Evolutionary conservation across 2,888 invertebrate genomes (phyloP).

Genomic region (Cantharis lateralis): DNA sequence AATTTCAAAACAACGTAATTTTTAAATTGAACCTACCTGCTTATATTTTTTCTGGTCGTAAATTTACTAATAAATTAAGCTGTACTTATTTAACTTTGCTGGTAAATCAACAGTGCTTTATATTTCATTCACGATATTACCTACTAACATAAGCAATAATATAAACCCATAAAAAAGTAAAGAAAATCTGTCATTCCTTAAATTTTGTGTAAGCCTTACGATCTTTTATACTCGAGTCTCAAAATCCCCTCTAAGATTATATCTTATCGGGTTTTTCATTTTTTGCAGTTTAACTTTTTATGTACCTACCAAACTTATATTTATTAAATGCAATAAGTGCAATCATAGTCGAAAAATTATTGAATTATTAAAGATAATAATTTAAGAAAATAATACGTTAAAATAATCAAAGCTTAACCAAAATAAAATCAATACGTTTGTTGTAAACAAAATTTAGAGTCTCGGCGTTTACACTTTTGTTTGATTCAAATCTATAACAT

Average conservation of each 20-base stretch:
- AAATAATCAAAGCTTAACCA: too few species aligned
- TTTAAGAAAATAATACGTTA: too few species aligned
- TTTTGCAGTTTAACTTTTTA: background rate
- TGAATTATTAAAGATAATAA: too few species aligned
- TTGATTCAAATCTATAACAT: too few species aligned
- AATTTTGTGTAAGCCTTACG: background rate
- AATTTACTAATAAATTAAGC: too few species aligned
- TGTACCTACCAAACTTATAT: too few species aligned
- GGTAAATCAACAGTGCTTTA: background rate
- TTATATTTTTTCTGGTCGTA: background rate
- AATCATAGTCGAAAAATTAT: too few species aligned
- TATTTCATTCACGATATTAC: background rate
- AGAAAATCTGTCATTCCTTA: background rate
- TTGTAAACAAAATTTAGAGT: too few species aligned
- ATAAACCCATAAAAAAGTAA: background rate
- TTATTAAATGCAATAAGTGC: too few species aligned
- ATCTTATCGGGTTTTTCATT: background rate
- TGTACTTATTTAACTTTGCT: background rate
- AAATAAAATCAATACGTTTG: too few species aligned
- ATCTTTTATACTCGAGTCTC: background rate
- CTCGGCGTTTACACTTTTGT: too few species aligned
- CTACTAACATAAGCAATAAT: background rate
- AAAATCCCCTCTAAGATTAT: background rate
- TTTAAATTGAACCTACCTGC: background rate
- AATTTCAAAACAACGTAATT: background rate